These are phyloP conservation scores for Chaetophractus vellerosus DNA, from an alignment of 2,797 vertebrate genomes.

Conservation along the genomic window DNA sequence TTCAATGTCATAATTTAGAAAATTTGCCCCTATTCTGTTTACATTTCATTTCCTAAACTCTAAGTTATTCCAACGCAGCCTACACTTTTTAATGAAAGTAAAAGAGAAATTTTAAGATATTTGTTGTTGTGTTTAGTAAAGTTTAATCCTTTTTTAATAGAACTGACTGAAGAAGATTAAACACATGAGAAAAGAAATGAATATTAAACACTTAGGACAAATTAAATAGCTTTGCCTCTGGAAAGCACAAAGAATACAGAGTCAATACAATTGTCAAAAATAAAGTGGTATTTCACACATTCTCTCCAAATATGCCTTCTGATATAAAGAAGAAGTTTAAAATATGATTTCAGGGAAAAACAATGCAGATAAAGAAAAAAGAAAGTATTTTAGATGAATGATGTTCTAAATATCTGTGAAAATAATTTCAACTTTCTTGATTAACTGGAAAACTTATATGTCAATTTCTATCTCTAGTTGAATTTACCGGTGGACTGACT, in stretches of 20 bases:
- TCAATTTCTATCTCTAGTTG: constrained; percentile 52
- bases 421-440: constrained; percentile 21
- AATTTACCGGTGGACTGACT: constrained; percentile 18
- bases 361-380: neutral
- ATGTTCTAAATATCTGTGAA: constrained; percentile 28
- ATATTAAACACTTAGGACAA: constrained; percentile 85
- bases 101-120: constrained; percentile 81
- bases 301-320: constrained; percentile 20
- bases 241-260: constrained; percentile 40
- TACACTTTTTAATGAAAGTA: constrained; percentile 74
- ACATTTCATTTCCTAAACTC: constrained; percentile 44
- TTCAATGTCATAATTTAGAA: constrained; percentile 42
- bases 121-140: constrained; percentile 87
- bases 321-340: neutral
- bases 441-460: neutral
- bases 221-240: constrained; percentile 78
- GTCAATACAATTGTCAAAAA: neutral
- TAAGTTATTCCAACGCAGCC: constrained; percentile 66
- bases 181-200: constrained; percentile 82
- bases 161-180: constrained; percentile 88
- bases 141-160: constrained; percentile 90
- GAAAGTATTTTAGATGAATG: neutral
- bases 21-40: neutral
- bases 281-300: neutral
- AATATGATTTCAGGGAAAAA: neutral